Percentiles rank a stretch among this genome's conserved stretches.
Evolutionary conservation across 1,140 invertebrate species (phyloP).

Genomic region (Pomacea maculata): DNA sequence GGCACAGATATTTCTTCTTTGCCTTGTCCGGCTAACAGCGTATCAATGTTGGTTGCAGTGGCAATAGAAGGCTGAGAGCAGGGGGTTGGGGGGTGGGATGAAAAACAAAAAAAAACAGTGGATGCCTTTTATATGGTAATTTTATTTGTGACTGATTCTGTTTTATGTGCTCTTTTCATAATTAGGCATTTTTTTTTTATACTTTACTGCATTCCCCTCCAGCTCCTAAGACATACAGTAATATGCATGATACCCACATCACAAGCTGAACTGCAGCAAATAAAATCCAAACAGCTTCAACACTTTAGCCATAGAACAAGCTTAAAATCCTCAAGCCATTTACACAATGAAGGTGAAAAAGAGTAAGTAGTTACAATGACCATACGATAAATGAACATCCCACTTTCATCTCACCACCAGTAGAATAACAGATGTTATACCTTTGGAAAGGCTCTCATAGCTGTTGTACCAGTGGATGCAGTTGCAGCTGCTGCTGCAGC

Average conservation of each 20-base stretch:
- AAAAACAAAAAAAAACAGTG: background rate
- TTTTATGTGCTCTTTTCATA: no score
- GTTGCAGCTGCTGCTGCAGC: conserved; percentile 26
- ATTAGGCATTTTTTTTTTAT: no score
- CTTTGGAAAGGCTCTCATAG: conserved; percentile 34
- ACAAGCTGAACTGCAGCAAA: background rate
- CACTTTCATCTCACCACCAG: no score
- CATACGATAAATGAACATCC: no score
- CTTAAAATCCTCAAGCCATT: background rate
- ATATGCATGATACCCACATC: background rate
- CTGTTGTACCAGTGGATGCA: conserved; percentile 67
- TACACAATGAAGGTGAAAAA: background rate
- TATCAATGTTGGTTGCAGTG: conserved; percentile 98
- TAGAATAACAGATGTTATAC: conserved; percentile 18
- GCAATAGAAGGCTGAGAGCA: conserved; percentile 83
- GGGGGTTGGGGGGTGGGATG: no score
- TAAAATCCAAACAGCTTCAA: background rate
- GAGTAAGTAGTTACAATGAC: no score
- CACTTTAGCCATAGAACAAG: background rate
- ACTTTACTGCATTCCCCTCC: no score
- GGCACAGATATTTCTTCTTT: conserved; percentile 80
- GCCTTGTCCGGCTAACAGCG: conserved; percentile 87
- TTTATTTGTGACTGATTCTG: no score
- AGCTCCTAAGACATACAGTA: no score
- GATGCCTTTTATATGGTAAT: no score